Evolutionary conservation across 2,888 invertebrate species (phyloP), one percentile per base, ranked within the genome.

Genomic region (Xestia c-nigrum): DNA sequence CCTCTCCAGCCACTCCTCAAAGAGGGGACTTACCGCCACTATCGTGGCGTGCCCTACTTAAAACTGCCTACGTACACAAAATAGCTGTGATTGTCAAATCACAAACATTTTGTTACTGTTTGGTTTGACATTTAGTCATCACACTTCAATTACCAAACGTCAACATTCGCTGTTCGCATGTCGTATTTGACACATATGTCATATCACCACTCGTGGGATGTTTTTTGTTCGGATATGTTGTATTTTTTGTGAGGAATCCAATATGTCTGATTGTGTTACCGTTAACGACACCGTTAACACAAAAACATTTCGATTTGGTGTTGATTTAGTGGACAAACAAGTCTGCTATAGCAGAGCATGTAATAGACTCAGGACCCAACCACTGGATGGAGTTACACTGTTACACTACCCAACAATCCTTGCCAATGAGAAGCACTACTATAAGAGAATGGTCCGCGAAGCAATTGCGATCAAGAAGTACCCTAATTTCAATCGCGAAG

Each of bases 121-220:
- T 47, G 5, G 64, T 65, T 59, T 16, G 52, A n/a, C 59, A 47
- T 40, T 19, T 19, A 57, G 59, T 64, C 81, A 76, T 24, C 71
- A 43, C 77, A 83, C 83, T 82, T 83, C 71, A 83, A 74, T 78
- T 55, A 83, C n/a, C 40, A 5, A 74, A 69, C 16, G 65, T 46
- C 68, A 80, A 80, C 80, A 80, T 69, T 47, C 38, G 12, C 31
- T 74, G 65, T 74, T 31, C 68, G 55, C 57, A 40, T 40, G 67
- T 68, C 50, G 68, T 5, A 43, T 50, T 24, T 65, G 52, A 55
- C 38, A 31, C 9, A 43, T 80, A 14, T 73, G 73, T 80, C 71
- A 38, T 14, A 12, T 61, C n/a, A 10, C 57, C 40, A 47, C n/a
- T 67, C 21, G 46, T 72, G 50, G 21, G 16, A 68, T 57, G 55